Evolutionary conservation across 1,140 invertebrate species (phyloP).

Genomic region (Ceratosolen fusciceps): DNA sequence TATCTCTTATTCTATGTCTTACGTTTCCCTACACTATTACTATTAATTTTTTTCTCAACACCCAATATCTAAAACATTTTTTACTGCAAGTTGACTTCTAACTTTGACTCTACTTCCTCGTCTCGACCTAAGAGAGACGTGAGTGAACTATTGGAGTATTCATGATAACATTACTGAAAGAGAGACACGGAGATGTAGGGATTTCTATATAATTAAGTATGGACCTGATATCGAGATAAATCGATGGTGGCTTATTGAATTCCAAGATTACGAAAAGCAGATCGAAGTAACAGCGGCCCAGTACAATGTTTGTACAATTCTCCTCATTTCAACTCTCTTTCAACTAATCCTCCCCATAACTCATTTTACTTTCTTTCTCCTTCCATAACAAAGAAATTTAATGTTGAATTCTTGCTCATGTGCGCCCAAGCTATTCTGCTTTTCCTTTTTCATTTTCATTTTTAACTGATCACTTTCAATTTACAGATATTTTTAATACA

Average conservation of each 20-base stretch:
- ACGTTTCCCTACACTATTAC: too few species aligned
- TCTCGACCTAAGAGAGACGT: background rate
- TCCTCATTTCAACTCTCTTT: background rate
- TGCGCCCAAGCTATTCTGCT: constrained; percentile 31
- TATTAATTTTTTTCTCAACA: background rate
- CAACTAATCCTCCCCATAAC: constrained; percentile 18
- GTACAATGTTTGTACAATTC: constrained; percentile 29
- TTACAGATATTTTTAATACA: constrained; percentile 47
- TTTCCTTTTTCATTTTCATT: constrained; percentile 24
- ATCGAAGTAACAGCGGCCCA: constrained; percentile 10
- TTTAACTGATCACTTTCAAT: constrained; percentile 14
- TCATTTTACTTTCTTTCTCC: constrained; percentile 17
- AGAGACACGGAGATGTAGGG: too few species aligned
- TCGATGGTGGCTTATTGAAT: constrained; percentile 53
- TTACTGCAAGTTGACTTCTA: background rate
- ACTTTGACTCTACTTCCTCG: constrained; percentile 39
- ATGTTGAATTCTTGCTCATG: constrained; percentile 18
- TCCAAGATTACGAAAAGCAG: constrained; percentile 49
- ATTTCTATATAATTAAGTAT: background rate
- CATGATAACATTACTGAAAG: too few species aligned
- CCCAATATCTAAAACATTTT: constrained; percentile 28
- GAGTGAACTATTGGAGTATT: background rate
- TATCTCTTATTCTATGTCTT: too few species aligned
- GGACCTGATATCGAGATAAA: constrained; percentile 54
- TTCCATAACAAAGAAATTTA: constrained; percentile 37